Evolutionary conservation across 2,113 vertebrate genomes (phyloP), one percentile per base, ranked within the genome.

Genomic region (Lepus europaeus): DNA sequence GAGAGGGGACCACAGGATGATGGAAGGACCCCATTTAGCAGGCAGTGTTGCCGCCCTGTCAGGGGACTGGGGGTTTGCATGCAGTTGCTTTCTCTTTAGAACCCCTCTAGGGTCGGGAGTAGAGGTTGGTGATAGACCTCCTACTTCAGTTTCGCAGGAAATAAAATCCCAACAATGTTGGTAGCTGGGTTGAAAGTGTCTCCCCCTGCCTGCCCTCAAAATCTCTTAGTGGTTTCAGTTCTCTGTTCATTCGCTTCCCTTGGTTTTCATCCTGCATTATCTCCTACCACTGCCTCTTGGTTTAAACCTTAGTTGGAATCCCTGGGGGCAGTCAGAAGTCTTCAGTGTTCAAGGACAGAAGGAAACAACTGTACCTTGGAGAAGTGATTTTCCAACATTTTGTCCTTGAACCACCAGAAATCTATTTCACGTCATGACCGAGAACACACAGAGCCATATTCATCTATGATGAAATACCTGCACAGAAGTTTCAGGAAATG

Each of bases 331-430:
- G n/a, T 84, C 66, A 59, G 66, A 83, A 59, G 25, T 81, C 64
- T 82, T 89, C 56, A 19, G 53, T n/a, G 33, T 76, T 82, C 20
- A 22, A 33, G 27, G 14, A 33, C 66, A 76, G n/a, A 53, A 2
- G 51, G 59, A 56, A 70, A 73, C 39, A 84, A 14, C 51, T 74
- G 14, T 73, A 17, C n/a, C 49, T 29, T 20, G 17, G 20, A 72
- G 83, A 49, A 33, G 45, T 8, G 51, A 53, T 81, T 66, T 87
- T 29, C 29, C n/a, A 68, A 83, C 1, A 22, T 12, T 8, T 39
- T 87, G 72, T 59, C 81, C 81, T 87, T 87, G 33, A 84, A 25
- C 25, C 56, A 39, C 45, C 74, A 39, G n/a, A n/a, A 84, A 68
- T 61, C 6, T 51, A 36, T 79, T 74, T 90, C 61, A 29, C 23